A percentile compares a stretch with the other conserved stretches of the same genome.
phyloP scores from a whole-genome alignment of 2,113 vertebrate genomes.

The Xiphophorus couchianus region DNA sequence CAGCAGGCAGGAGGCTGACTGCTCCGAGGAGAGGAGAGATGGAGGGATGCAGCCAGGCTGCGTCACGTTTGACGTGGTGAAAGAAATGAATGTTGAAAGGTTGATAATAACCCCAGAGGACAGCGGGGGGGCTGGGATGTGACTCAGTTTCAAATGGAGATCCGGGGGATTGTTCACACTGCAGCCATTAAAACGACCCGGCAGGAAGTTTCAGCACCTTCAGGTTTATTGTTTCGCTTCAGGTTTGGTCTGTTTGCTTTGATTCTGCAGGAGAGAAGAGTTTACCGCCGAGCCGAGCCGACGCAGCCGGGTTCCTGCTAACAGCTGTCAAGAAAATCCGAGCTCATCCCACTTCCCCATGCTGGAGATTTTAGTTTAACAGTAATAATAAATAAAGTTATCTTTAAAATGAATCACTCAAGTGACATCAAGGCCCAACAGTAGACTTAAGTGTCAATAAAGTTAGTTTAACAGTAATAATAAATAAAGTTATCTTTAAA shows the following conservation, averaged over 20 bases:
- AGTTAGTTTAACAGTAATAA: too few species aligned
- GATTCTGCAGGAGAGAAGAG: neutral
- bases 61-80: neutral
- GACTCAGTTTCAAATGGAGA: too few species aligned
- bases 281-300: neutral
- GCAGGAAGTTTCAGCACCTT: neutral
- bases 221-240: neutral
- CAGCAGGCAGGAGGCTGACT: neutral
- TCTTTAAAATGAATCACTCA: too few species aligned
- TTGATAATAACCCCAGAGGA: neutral
- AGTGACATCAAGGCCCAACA: too few species aligned
- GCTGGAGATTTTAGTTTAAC: too few species aligned
- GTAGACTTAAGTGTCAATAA: too few species aligned
- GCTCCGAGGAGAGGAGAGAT: neutral
- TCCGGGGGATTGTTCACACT: neutral
- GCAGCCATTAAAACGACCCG: neutral
- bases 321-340: too few species aligned
- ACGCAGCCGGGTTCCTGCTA: neutral
- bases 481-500: too few species aligned
- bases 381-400: too few species aligned
- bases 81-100: neutral
- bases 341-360: too few species aligned
- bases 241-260: neutral
- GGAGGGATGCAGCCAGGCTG: neutral
- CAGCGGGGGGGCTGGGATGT: neutral